A percentile compares a stretch with the other conserved stretches of the same genome.
These are phyloP conservation scores for Acanthiza pusilla DNA, from an alignment of 2,797 vertebrate genomes.

Conservation along the genomic window DNA sequence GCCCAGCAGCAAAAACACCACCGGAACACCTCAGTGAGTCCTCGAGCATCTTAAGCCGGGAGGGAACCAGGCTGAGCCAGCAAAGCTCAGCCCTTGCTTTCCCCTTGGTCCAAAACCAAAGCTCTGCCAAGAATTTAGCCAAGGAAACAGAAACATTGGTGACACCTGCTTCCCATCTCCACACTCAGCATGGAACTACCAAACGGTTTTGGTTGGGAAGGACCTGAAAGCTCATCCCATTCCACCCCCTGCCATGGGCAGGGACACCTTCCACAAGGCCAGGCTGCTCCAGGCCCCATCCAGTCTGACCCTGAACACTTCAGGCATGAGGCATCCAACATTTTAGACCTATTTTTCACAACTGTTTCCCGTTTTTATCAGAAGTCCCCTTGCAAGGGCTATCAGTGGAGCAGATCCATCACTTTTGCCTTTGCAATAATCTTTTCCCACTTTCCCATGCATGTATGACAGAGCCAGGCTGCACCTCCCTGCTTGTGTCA, in stretches of 20 bases:
- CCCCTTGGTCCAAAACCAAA: not conserved
- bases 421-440: not conserved
- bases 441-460: not conserved
- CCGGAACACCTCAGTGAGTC: not conserved
- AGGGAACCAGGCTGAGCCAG: not conserved
- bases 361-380: not conserved
- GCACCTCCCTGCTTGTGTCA: not conserved
- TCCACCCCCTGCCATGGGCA: not conserved
- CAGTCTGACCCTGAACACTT: not conserved
- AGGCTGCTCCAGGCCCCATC: not conserved
- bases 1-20: not conserved
- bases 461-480: fast-evolving
- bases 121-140: not conserved
- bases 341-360: not conserved
- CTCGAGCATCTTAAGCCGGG: not conserved
- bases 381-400: not conserved
- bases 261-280: too few species aligned
- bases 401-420: not conserved
- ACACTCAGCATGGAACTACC: fast-evolving
- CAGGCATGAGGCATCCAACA: not conserved
- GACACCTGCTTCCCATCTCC: not conserved
- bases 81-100: not conserved
- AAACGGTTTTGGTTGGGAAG: not conserved
- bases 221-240: not conserved
- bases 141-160: not conserved